Conservation (phyloP, 2,113 vertebrate genomes). For the Rostratula benghalensis region DNA sequence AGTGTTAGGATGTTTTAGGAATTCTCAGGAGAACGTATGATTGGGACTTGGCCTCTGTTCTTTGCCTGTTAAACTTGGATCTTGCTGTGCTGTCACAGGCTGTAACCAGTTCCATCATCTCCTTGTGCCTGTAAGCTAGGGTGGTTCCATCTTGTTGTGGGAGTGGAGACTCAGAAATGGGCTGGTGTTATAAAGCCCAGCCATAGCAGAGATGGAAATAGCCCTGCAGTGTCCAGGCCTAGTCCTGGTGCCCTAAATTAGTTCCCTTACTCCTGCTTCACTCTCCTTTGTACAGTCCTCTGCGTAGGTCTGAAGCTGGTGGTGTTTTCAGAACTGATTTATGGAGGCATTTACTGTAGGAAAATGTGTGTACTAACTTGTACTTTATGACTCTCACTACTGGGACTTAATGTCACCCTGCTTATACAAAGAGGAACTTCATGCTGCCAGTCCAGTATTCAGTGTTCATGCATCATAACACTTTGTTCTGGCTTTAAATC, state of each 20-base stretch:
- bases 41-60: not conserved
- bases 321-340: not conserved
- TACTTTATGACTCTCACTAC: not conserved
- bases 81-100: not conserved
- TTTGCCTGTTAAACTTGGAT: not conserved
- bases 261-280: not conserved
- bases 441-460: not conserved
- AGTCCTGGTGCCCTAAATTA: not conserved
- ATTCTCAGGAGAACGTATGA: not conserved
- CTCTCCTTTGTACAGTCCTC: not conserved
- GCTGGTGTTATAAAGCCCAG: not conserved
- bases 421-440: not conserved
- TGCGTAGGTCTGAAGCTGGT: not conserved
- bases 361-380: not conserved
- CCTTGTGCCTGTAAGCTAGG: not conserved
- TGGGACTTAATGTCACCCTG: not conserved
- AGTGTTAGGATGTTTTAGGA: not conserved
- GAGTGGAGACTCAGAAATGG: not conserved
- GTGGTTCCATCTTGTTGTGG: accelerated
- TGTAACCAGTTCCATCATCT: not conserved
- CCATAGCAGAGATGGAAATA: not conserved
- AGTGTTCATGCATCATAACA: not conserved
- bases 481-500: not conserved
- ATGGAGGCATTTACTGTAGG: not conserved
- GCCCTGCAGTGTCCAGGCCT: not conserved